Evolutionary conservation across 2,888 invertebrate genomes (phyloP), one percentile per base, ranked within the genome.

Genomic region (Cephus rjabovi): DNA sequence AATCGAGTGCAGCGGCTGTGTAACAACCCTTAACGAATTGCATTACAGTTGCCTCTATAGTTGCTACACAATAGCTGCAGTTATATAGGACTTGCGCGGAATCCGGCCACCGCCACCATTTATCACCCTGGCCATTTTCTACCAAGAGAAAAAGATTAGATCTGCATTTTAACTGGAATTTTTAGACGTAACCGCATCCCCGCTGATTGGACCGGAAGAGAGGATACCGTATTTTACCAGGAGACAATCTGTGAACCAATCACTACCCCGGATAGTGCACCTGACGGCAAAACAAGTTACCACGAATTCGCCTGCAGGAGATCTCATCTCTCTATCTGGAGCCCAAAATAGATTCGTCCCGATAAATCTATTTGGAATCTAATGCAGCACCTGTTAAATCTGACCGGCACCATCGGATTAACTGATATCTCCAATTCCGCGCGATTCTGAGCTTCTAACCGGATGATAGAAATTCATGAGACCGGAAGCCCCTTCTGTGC

Each of bases 111-210:
- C 6, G 2, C 56, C 0, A 15, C 56, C 56, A 56, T 56, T 23
- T 9, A 56, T 9, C 56, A 56, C 23, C 9, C 23, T 23, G 56
- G 23, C 15, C 23, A 23, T 23, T 56, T 56, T 56, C 56, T 56
- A 56, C 23, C 15, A 56, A 56, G 56, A 56, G 56, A 56, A 56
- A 56, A 71, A 75, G 81, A 85, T 84, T 82, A 82, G 83, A 87
- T 88, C 85, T 88, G 85, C 86, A 88, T 88, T 87, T 86, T 86
- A 88, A 88, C 86, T 81, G 83, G 81, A 78, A 82, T 86, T 83
- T 83, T 80, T 78, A 81, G 79, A 79, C 23, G 56, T 56, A 56
- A 56, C 56, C 70, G 56, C 76, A 34, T 70, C 56, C 68, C 33
- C 23, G 71, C 30, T 70, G n/a, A 68, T 30, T 69, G 68, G 34